Percentiles rank a stretch among this genome's conserved stretches.
phyloP scores from a whole-genome alignment of 2,113 vertebrate genomes.

The Zapus hudsonius region DNA sequence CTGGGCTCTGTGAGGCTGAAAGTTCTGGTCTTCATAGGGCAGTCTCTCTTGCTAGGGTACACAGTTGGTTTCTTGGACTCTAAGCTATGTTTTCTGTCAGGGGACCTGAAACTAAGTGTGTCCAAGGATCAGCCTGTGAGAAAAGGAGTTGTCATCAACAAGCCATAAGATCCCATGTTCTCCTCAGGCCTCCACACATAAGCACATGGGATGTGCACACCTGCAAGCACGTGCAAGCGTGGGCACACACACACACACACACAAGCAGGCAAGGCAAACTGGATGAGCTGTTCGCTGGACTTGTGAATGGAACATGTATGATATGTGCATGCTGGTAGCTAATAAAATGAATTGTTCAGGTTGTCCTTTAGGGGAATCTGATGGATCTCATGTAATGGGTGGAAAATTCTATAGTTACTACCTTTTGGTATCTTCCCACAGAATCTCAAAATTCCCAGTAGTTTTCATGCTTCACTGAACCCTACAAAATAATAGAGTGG shows the following conservation, averaged over 20 bases:
- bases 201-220: no score
- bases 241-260: no score
- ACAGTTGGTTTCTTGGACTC: not conserved
- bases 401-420: not conserved
- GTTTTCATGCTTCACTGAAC: not conserved
- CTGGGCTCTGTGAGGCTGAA: not conserved
- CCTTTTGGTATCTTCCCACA: not conserved
- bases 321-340: no score
- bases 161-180: no score
- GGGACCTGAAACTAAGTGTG: not conserved
- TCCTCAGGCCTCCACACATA: no score
- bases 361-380: not conserved
- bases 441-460: not conserved
- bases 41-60: not conserved
- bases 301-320: not conserved
- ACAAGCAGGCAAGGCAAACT: not conserved
- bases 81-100: not conserved
- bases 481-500: not conserved
- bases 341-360: not conserved
- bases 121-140: not conserved
- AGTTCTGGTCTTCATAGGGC: not conserved
- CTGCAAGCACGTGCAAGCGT: no score
- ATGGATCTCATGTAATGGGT: not conserved
- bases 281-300: not conserved
- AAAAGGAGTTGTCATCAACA: not conserved